A percentile compares a stretch with the other conserved stretches of the same genome.
Conservation (phyloP, 2,888 invertebrate species). For the Limnephilus marmoratus region DNA sequence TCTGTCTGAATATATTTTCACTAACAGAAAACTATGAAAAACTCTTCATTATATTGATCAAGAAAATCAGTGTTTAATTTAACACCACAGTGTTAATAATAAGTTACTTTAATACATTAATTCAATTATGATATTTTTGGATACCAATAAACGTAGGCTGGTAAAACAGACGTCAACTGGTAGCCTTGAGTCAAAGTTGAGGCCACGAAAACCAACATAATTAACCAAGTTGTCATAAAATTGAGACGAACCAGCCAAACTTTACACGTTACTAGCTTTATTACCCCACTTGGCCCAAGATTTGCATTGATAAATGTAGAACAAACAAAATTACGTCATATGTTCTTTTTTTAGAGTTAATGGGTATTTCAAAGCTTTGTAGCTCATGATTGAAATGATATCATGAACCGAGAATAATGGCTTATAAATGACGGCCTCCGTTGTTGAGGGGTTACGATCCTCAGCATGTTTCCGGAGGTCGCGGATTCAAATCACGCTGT, state of each 20-base stretch:
- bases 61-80: neutral
- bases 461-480: no score
- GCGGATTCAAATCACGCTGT: no score
- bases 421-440: no score
- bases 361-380: neutral
- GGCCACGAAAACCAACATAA: neutral
- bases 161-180: neutral
- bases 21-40: neutral
- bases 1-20: no score
- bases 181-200: neutral
- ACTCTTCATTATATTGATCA: neutral
- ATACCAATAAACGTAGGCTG: neutral
- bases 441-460: no score
- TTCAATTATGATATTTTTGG: neutral
- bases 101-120: no score
- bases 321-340: neutral
- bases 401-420: no score
- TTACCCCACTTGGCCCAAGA: neutral
- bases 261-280: neutral
- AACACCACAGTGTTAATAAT: neutral
- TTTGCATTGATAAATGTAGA: neutral
- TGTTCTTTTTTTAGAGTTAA: neutral
- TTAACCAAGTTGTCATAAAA: neutral
- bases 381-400: neutral
- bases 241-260: neutral